phyloP scores from a whole-genome alignment of 64 coral and sea anemone genomes.

The Astreopora myriophthalma region DNA sequence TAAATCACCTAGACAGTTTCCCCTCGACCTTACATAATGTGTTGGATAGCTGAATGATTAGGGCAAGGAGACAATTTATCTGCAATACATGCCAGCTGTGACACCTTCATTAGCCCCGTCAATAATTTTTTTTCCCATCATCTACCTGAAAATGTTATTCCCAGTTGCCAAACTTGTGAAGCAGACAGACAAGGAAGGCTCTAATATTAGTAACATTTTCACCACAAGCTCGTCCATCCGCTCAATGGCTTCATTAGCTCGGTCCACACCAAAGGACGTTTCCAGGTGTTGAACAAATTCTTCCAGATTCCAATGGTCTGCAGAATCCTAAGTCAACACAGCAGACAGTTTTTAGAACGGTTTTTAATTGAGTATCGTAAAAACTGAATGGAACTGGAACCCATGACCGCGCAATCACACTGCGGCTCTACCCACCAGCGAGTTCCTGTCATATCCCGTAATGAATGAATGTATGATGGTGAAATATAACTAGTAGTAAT shows the following conservation, averaged over 20 bases:
- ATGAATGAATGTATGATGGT: too few relatives aligned
- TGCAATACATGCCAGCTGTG: too few relatives aligned
- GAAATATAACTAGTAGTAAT: too few relatives aligned
- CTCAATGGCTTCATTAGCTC: neutral
- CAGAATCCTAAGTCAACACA: neutral
- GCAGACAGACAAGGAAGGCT: neutral
- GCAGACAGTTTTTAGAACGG: neutral
- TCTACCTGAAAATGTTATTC: neutral
- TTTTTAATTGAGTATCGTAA: too few relatives aligned
- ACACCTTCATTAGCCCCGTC: too few relatives aligned
- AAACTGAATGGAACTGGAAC: too few relatives aligned
- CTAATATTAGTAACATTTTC: slow-evolving; percentile 21
- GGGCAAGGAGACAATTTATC: neutral
- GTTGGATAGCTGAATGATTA: neutral
- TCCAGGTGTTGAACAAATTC: neutral
- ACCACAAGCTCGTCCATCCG: slow-evolving; percentile 14
- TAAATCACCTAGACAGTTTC: too few relatives aligned
- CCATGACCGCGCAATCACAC: too few relatives aligned
- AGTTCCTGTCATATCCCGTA: too few relatives aligned
- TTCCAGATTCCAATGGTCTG: slow-evolving; percentile 17
- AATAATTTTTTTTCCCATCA: too few relatives aligned
- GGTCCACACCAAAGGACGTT: neutral
- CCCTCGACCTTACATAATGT: too few relatives aligned
- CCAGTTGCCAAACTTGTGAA: neutral
- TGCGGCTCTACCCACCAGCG: too few relatives aligned